phyloP scores from a whole-genome alignment of 1,140 invertebrate species.

The Eumaeus atala region DNA sequence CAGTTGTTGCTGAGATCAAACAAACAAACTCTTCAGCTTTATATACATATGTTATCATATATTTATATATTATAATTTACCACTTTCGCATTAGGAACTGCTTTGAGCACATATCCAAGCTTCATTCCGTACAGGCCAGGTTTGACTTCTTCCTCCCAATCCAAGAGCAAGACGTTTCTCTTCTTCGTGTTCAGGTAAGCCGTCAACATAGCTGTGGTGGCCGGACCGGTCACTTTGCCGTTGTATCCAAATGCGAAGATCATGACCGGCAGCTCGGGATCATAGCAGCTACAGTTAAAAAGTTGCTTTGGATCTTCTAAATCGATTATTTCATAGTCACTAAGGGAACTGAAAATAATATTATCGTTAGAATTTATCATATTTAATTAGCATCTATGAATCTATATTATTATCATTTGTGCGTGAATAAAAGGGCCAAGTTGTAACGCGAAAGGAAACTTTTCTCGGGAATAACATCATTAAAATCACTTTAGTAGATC shows the following conservation, averaged over 20 bases:
- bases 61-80: conserved; percentile 29
- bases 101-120: conserved; percentile 43
- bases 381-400: no score
- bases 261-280: conserved; percentile 36
- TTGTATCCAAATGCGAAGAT: conserved; percentile 58
- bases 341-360: conserved; percentile 39
- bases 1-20: no score
- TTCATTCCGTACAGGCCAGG: conserved; percentile 46
- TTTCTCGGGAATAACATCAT: no score
- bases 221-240: conserved; percentile 41
- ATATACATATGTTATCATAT: no score
- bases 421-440: no score
- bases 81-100: conserved; percentile 51
- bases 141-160: conserved; percentile 58
- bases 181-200: conserved; percentile 47
- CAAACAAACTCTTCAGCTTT: no score
- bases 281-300: conserved; percentile 36
- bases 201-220: conserved; percentile 45
- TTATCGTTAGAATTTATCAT: background rate
- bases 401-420: no score
- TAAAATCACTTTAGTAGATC: no score
- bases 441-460: no score
- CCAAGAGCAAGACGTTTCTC: conserved; percentile 51
- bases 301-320: conserved; percentile 33
- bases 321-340: conserved; percentile 33